Conservation (phyloP, 2,888 invertebrate genomes). For the Tetropium fuscum region DNA sequence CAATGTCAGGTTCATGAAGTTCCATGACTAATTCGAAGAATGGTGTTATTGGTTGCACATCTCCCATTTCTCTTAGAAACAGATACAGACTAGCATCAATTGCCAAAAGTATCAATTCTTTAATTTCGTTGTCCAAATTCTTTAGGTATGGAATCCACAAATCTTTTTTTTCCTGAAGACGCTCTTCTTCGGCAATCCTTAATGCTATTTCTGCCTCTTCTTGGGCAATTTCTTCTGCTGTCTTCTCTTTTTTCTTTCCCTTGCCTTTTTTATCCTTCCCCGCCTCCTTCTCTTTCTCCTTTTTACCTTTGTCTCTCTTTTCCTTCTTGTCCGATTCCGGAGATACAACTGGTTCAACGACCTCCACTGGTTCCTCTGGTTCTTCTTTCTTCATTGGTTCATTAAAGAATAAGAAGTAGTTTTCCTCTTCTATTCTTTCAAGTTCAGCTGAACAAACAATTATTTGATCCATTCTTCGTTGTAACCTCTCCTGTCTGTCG, state of each 20-base stretch:
- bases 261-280: constrained; percentile 26
- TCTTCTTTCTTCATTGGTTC: constrained; percentile 57
- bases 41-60: constrained; percentile 65
- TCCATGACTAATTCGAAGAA: constrained; percentile 83
- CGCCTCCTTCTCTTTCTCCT: constrained; percentile 32
- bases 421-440: constrained; percentile 70
- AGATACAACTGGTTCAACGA: constrained; percentile 53
- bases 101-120: constrained; percentile 52
- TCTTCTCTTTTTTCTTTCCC: constrained; percentile 46
- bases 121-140: constrained; percentile 61
- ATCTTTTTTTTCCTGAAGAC: constrained; percentile 57
- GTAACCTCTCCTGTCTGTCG: constrained; percentile 70
- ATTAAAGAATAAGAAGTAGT: constrained; percentile 79
- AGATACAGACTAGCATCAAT: constrained; percentile 63
- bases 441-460: constrained; percentile 70
- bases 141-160: constrained; percentile 48
- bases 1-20: constrained; percentile 78
- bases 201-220: constrained; percentile 61
- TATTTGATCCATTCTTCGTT: constrained; percentile 68
- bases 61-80: constrained; percentile 72
- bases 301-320: too few species aligned
- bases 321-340: constrained; percentile 32
- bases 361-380: constrained; percentile 63
- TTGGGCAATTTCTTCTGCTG: constrained; percentile 42
- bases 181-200: constrained; percentile 63